A percentile compares a stretch with the other conserved stretches of the same genome.
Evolutionary conservation across 2,888 invertebrate genomes (phyloP).

Genomic region (Pandemis corylana): DNA sequence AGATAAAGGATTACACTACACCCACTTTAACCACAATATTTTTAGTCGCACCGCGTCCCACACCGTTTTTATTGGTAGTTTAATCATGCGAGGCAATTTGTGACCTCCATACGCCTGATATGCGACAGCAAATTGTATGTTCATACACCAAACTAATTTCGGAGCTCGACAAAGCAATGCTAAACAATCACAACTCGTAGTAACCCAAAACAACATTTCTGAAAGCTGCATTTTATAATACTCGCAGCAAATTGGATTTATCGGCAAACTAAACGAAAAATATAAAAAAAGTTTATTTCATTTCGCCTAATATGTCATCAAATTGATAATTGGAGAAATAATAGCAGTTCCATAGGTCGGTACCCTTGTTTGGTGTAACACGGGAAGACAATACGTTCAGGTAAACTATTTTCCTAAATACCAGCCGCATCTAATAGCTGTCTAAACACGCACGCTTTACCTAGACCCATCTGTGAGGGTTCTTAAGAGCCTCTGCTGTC

Average conservation of each 20-base stretch:
- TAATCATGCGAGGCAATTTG: slow-evolving; percentile 1
- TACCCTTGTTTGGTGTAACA: slow-evolving; percentile 20
- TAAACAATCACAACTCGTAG: background rate
- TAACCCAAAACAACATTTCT: background rate
- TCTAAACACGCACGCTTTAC: slow-evolving; percentile 46
- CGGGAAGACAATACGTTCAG: slow-evolving; percentile 47
- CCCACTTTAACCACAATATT: slow-evolving; percentile 48
- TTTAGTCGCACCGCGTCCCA: slow-evolving; percentile 57
- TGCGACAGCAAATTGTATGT: background rate
- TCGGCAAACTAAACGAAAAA: too few species aligned
- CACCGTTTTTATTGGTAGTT: slow-evolving; percentile 40
- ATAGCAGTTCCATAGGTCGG: background rate
- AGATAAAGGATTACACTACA: slow-evolving; percentile 71
- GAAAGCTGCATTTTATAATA: background rate
- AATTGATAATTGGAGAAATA: background rate
- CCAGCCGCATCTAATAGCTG: slow-evolving; percentile 48
- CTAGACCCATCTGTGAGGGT: slow-evolving; percentile 44
- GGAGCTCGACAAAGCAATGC: background rate
- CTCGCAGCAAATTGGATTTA: too few species aligned
- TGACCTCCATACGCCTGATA: background rate
- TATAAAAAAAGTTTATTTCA: too few species aligned
- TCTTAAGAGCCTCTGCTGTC: background rate
- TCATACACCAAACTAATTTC: background rate
- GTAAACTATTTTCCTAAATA: slow-evolving; percentile 33
- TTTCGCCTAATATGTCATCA: background rate